These are phyloP conservation scores for Rhabdophis nuchalis DNA, from an alignment of 2,797 vertebrate species.

Conservation along the genomic window DNA sequence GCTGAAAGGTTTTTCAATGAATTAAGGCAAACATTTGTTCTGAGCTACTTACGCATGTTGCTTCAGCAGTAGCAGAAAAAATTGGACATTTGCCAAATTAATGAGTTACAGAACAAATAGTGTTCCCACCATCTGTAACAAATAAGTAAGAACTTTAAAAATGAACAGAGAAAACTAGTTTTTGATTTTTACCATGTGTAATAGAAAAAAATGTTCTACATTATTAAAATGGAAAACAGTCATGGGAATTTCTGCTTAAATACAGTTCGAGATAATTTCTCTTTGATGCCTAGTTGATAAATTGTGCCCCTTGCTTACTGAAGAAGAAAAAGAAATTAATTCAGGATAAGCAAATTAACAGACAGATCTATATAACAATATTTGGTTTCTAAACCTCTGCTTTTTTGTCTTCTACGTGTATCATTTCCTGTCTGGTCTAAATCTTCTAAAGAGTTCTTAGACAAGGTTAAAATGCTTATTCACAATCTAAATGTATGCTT, in stretches of 20 bases:
- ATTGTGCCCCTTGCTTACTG: background rate
- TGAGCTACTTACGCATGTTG: constrained; percentile 42
- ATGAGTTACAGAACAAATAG: constrained; percentile 43
- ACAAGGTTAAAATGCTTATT: background rate
- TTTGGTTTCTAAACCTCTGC: background rate
- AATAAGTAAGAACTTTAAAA: constrained; percentile 9
- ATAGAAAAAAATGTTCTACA: background rate
- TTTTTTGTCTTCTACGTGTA: background rate
- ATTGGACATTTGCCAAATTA: constrained; percentile 41
- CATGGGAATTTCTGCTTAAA: background rate
- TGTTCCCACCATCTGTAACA: constrained; percentile 31
- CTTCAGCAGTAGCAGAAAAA: constrained; percentile 47
- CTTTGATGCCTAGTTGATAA: background rate
- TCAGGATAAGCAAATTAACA: background rate
- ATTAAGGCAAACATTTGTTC: constrained; percentile 45
- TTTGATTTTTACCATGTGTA: background rate
- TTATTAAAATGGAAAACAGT: background rate
- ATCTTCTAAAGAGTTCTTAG: background rate
- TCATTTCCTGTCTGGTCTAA: background rate
- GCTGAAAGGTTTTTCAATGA: constrained; percentile 5
- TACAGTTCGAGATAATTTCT: background rate
- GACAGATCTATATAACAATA: background rate
- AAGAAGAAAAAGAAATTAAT: background rate
- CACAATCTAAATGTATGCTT: background rate
- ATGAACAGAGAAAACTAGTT: background rate